Evolutionary conservation across 2,797 vertebrate species (phyloP), one percentile per base, ranked within the genome.

Genomic region (Pristis pectinata): DNA sequence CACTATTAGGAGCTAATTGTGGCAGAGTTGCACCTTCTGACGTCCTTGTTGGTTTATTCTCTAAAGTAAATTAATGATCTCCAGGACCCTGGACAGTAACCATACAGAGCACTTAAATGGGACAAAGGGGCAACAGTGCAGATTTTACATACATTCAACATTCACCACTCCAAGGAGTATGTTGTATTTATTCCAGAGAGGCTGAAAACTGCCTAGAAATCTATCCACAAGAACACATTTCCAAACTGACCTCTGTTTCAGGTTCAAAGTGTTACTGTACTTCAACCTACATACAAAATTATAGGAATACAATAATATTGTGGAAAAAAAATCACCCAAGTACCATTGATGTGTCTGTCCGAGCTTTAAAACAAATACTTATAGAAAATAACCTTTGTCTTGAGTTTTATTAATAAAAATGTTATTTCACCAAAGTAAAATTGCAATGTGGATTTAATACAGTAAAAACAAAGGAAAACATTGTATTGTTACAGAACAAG

Each of bases 1-100:
- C 96, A 97, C 97, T 97, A 96, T 95, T 27, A 95, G 96, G 95
- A 96, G 96, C 96, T 98, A 97, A 97, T 97, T 97, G 97, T 97
- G 96, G 97, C 96, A 96, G 95, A 95, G 96, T 95, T 95, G 96
- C 97, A 97, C 97, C 97, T 98, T 97, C 97, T 95, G 95, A 96
- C 95, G 97, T 96, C 97, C 96, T 96, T 96, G 95, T 96, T 96
- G 97, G 95, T 96, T 97, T 96, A 94, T 96, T 95, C 95, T 96
- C 95, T 95, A 95, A 96, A 95, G 95, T 95, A 95, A 95, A 97
- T 97, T 97, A 97, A 97, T 97, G 97, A 97, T 96, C 64, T 94
- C 96, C 97, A 96, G 96, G 96, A 96, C 96, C 97, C 96, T 96
- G 96, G 96, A 97, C 96, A 96, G 96, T 96, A 97, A 97, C 96